These are phyloP conservation scores for Amblyraja radiata DNA, from an alignment of 2,797 vertebrate species.

Conservation along the genomic window DNA sequence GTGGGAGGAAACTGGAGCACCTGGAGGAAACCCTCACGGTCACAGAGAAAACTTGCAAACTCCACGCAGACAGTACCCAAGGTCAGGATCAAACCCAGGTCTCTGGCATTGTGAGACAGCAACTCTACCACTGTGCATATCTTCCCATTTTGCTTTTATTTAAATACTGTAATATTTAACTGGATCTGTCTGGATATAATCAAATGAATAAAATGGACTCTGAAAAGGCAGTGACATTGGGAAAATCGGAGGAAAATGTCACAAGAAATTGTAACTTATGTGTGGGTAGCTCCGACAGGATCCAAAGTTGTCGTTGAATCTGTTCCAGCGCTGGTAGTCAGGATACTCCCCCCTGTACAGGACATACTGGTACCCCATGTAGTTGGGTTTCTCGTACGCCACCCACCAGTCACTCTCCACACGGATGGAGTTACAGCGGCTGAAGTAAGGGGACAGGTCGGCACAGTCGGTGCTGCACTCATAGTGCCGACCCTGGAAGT, in stretches of 20 bases:
- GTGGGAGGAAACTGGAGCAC: no score
- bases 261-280: not conserved
- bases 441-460: conserved; percentile 56
- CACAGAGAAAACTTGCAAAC: no score
- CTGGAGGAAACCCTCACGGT: no score
- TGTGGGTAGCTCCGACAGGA: conserved; percentile 39
- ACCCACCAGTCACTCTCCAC: conserved; percentile 62
- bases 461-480: conserved; percentile 57
- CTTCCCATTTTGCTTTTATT: not conserved
- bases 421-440: conserved; percentile 57
- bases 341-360: conserved; percentile 52
- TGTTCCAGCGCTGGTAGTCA: conserved; percentile 43
- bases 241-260: not conserved
- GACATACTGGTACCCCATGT: conserved; percentile 55
- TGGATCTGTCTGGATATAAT: not conserved
- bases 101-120: no score
- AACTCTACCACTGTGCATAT: no score
- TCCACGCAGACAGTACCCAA: no score
- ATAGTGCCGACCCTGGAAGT: conserved; percentile 61
- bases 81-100: no score
- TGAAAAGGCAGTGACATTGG: not conserved
- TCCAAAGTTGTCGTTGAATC: conserved; percentile 41
- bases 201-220: not conserved
- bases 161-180: no score
- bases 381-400: conserved; percentile 56